Conservation (phyloP, 2,113 vertebrate genomes). For the Catagonus wagneri region DNA sequence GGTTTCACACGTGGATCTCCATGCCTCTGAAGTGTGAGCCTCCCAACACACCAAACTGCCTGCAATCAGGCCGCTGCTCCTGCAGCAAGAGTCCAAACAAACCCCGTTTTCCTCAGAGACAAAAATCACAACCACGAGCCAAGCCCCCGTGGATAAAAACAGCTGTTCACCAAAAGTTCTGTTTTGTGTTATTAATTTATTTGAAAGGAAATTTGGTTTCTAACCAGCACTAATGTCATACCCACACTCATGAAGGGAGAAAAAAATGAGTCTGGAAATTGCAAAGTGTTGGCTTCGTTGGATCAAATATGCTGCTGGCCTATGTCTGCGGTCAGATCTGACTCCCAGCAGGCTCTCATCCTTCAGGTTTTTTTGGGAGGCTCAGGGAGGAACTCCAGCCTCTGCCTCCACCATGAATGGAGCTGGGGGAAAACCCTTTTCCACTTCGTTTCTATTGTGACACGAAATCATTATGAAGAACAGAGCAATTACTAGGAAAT, state of each 20-base stretch:
- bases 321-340: neutral
- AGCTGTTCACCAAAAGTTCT: conserved; percentile 71
- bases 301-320: neutral
- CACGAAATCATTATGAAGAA: neutral
- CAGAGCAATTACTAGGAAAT: neutral
- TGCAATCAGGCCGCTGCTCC: neutral
- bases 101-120: conserved; percentile 34
- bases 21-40: neutral
- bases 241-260: conserved; percentile 23
- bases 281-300: neutral
- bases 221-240: conserved; percentile 66
- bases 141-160: conserved; percentile 41
- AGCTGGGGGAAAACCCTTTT: neutral
- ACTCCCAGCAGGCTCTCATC: neutral
- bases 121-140: conserved; percentile 50
- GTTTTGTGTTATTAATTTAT: conserved; percentile 70
- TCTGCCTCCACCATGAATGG: neutral
- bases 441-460: neutral
- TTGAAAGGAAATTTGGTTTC: conserved; percentile 76
- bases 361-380: neutral
- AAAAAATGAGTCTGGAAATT: conserved; percentile 39
- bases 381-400: neutral
- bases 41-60: neutral
- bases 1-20: neutral
- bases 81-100: neutral